phyloP scores from a whole-genome alignment of 2,888 invertebrate species.

The Dioctria rufipes region DNA sequence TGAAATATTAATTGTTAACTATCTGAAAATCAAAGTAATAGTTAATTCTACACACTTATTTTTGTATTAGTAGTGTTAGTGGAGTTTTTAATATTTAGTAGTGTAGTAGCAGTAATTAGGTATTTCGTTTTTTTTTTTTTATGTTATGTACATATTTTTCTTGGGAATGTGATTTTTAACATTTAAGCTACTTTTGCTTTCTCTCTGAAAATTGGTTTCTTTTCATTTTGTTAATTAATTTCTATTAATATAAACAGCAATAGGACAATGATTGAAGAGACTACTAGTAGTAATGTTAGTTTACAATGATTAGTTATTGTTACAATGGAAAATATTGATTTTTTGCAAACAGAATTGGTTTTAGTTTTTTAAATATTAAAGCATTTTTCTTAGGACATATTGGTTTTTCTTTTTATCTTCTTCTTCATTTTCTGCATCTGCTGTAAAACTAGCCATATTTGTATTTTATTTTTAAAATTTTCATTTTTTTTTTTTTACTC shows the following conservation, averaged over 20 bases:
- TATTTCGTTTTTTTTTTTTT: conserved; percentile 1
- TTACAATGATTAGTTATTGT: conserved; percentile 40
- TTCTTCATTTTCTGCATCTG: conserved; percentile 8
- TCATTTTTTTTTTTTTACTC: conserved; percentile 11
- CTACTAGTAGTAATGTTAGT: conserved; percentile 38
- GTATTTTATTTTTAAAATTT: not conserved
- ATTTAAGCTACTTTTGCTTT: conserved; percentile 36
- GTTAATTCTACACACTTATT: not conserved
- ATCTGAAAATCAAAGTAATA: not conserved
- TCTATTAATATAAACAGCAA: conserved; percentile 47
- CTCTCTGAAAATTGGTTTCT: not conserved
- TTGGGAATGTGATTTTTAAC: conserved; percentile 54
- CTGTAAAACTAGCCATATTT: conserved; percentile 3
- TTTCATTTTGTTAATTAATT: conserved; percentile 36
- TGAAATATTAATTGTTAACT: not conserved
- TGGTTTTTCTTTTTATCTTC: not conserved
- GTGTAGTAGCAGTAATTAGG: conserved; percentile 15
- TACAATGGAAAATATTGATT: conserved; percentile 36
- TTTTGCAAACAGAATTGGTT: not conserved
- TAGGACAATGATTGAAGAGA: conserved; percentile 37
- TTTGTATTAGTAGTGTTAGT: not conserved
- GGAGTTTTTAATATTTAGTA: not conserved
- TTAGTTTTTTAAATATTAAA: conserved; percentile 33
- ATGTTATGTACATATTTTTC: conserved; percentile 47
- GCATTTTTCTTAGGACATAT: conserved; percentile 32